Percentiles rank a stretch among this genome's conserved stretches.
phyloP scores from a whole-genome alignment of 2,797 vertebrate genomes.

The Siniperca undulata region DNA sequence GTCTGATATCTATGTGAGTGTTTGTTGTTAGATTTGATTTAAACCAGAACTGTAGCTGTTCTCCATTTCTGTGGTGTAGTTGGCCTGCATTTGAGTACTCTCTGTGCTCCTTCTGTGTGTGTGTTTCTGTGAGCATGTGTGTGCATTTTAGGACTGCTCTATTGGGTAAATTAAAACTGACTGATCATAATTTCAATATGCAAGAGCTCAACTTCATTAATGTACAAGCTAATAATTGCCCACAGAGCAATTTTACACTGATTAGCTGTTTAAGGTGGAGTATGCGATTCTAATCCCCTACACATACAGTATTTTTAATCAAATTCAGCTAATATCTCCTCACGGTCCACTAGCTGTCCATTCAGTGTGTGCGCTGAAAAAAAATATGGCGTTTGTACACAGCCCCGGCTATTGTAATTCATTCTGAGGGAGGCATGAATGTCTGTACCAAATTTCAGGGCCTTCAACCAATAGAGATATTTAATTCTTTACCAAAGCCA shows the following conservation, averaged over 20 bases:
- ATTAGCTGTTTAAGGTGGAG: not conserved
- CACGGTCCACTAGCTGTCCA: too few relatives aligned
- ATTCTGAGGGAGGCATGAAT: not conserved
- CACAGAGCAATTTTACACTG: not conserved
- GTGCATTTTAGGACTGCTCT: slow-evolving; percentile 5
- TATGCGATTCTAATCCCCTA: too few relatives aligned
- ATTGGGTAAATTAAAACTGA: slow-evolving; percentile 23
- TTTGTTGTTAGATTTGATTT: slow-evolving; percentile 53
- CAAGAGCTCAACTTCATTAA: slow-evolving; percentile 4
- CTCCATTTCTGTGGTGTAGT: slow-evolving; percentile 24
- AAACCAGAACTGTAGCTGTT: slow-evolving; percentile 46
- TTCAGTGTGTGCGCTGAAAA: too few relatives aligned
- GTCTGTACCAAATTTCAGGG: not conserved
- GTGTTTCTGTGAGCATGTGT: not conserved
- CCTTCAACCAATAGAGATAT: not conserved
- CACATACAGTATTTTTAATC: too few relatives aligned
- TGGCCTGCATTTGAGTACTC: slow-evolving; percentile 23
- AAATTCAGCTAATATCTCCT: too few relatives aligned
- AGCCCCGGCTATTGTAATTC: not conserved
- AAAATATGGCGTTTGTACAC: too few relatives aligned
- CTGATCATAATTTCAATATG: slow-evolving; percentile 24
- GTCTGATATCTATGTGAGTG: slow-evolving; percentile 29
- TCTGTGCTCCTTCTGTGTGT: slow-evolving; percentile 19
- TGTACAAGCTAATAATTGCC: not conserved
- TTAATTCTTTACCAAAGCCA: not conserved